These are phyloP conservation scores for Emydoidea blandingii DNA, from an alignment of 2,797 vertebrate species.

Conservation along the genomic window DNA sequence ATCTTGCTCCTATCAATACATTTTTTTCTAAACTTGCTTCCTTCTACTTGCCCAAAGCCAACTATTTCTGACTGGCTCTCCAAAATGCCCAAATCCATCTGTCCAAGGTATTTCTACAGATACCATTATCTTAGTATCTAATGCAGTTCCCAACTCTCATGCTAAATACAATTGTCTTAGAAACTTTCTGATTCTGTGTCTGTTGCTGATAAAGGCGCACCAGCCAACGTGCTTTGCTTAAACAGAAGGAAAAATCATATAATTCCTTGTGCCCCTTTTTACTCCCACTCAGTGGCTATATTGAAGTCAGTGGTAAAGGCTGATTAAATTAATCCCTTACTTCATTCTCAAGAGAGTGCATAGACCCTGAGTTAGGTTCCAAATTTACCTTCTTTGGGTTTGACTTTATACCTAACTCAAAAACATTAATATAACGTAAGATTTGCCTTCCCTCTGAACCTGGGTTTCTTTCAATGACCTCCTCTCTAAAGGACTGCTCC, in stretches of 20 bases:
- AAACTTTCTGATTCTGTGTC: background rate
- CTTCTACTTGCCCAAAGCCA: background rate
- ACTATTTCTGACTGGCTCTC: background rate
- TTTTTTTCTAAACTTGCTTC: background rate
- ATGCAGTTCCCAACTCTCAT: background rate
- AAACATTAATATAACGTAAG: background rate
- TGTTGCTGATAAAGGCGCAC: background rate
- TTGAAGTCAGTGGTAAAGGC: background rate
- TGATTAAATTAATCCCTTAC: fast-evolving
- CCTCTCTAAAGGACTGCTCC: background rate
- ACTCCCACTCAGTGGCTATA: background rate
- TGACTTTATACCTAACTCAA: background rate
- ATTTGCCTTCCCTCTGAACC: background rate
- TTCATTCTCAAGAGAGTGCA: fast-evolving
- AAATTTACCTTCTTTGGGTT: background rate
- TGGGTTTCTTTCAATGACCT: background rate
- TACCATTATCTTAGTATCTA: background rate
- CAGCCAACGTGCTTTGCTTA: background rate
- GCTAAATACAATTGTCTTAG: background rate
- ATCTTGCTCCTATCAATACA: background rate
- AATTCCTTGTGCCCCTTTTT: background rate
- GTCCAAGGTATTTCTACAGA: background rate
- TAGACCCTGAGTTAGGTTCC: background rate
- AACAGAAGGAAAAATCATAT: background rate
- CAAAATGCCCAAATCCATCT: background rate